Evolutionary conservation across 2,888 invertebrate species (phyloP), one percentile per base, ranked within the genome.

Genomic region (Arrhopalites spinosus): DNA sequence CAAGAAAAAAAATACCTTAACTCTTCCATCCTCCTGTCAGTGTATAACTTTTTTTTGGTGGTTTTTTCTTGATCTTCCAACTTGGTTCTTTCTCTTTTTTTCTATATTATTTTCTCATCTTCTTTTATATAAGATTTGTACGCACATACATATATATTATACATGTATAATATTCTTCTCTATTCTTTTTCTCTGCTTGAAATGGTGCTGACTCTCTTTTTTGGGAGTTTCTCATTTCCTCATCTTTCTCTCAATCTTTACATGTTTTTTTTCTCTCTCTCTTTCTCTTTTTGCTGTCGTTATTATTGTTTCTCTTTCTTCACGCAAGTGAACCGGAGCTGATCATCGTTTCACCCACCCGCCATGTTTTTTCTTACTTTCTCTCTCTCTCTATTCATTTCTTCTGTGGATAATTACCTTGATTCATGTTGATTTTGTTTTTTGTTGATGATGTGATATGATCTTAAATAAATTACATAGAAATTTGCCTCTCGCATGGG

Each of bases 341-440:
- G 25, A 23, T 59, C 36, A 36, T 36, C 36, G 36, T 36, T 11
- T 36, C 11, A 23, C 23, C 23, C 23, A n/a, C 59, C 23, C 59
- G 59, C 59, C 59, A 59, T 59, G 20, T 50, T 50, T n/a, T 50
- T 50, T 17, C 36, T 36, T 11, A 36, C 36, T 36, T 36, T 36
- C 36, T 36, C 36, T 36, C 36, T 36, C 36, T 36, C 36, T 36
- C 36, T 36, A n/a, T n/a, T n/a, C n/a, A n/a, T n/a, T n/a, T n/a
- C n/a, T 11, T 36, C 36, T 36, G 5, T 36, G 36, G 36, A 36
- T 36, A 50, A 13, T 5, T 15, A 3, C 36, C 50, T 50, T 15
- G 8, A 50, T 50, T 50, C 23, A 25, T 59, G 20, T 59, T 59
- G 17, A 59, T 59, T 23, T 59, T 59, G 59, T 59, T 59, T n/a